These are phyloP conservation scores for Acridotheres tristis DNA, from an alignment of 2,797 vertebrate species.

Conservation along the genomic window DNA sequence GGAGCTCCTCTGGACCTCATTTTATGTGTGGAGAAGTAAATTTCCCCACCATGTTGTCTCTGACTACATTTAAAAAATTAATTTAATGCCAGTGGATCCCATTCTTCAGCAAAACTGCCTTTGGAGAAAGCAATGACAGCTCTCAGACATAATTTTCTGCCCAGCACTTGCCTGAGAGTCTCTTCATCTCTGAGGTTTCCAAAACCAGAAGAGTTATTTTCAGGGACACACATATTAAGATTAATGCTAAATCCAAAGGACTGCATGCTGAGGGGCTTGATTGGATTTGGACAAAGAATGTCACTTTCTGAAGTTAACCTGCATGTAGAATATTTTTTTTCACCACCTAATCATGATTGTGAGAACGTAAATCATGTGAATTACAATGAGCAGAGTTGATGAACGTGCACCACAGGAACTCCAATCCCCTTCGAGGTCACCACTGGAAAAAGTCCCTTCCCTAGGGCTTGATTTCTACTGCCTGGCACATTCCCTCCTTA, in stretches of 20 bases:
- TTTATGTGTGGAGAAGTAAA: background rate
- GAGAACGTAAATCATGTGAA: conserved; percentile 32
- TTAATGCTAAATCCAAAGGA: conserved; percentile 51
- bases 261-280: conserved; percentile 5
- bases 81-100: background rate
- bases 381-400: conserved; percentile 4
- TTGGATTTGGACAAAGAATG: conserved; percentile 51
- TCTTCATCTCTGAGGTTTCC: background rate
- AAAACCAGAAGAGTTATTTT: conserved; percentile 34
- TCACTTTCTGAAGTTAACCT: conserved; percentile 29
- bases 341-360: conserved; percentile 36
- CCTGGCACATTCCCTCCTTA: background rate
- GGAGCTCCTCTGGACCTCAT: background rate
- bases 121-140: background rate
- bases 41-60: background rate
- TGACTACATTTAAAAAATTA: background rate
- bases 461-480: background rate
- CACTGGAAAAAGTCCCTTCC: background rate
- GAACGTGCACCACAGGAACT: conserved; percentile 25
- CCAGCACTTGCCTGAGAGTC: background rate
- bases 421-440: background rate
- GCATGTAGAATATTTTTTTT: background rate
- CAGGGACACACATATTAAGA: background rate
- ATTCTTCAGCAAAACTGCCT: background rate
- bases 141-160: background rate